Conservation (phyloP, 2,113 vertebrate species). For the Peromyscus leucopus region DNA sequence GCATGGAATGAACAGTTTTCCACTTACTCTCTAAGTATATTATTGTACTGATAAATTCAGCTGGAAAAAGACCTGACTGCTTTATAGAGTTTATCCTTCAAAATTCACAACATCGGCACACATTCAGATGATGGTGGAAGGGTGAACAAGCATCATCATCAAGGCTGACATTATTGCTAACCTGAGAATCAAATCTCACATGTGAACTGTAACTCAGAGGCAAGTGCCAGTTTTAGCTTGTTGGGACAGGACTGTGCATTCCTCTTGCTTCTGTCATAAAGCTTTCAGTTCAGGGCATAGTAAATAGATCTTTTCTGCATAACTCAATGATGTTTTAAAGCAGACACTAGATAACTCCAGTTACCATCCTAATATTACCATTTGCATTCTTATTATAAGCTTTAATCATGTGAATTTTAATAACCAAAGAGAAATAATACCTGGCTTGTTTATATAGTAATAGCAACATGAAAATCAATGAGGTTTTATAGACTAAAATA, state of each 20-base stretch:
- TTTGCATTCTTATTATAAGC: not conserved
- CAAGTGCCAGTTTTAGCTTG: not conserved
- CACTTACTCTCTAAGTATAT: not conserved
- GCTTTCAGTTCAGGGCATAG: not conserved
- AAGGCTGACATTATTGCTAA: not conserved
- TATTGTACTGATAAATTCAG: not conserved
- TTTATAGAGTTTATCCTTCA: not conserved
- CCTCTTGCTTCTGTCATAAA: not conserved
- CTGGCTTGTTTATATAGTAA: not conserved
- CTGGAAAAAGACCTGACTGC: not conserved
- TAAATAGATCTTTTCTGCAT: not conserved
- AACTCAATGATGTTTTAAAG: not conserved
- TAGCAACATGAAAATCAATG: not conserved
- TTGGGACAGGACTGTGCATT: not conserved
- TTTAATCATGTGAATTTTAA: slow-evolving; percentile 30
- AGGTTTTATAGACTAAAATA: not conserved
- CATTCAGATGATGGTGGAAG: not conserved
- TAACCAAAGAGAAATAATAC: not conserved
- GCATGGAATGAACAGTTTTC: not conserved
- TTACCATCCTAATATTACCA: not conserved
- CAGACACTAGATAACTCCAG: not conserved
- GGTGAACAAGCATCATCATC: accelerated
- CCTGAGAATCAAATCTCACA: not conserved
- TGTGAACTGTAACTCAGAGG: not conserved
- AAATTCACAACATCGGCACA: not conserved